A percentile compares a stretch with the other conserved stretches of the same genome.
Evolutionary conservation across 2,888 invertebrate genomes (phyloP).

Genomic region (Halictus quadricinctus): DNA sequence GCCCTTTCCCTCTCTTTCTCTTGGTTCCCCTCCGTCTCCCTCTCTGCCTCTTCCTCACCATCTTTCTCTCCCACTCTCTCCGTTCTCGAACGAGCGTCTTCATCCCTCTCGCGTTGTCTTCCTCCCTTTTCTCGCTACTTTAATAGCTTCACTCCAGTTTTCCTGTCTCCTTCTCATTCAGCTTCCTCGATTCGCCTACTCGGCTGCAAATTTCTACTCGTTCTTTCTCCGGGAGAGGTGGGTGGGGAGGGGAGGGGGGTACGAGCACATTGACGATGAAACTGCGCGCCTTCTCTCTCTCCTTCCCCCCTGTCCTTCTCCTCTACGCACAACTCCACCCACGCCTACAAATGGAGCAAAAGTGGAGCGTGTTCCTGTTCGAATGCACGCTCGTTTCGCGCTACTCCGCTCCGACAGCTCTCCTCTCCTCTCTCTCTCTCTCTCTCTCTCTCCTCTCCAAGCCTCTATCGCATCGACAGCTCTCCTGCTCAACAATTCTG

Average conservation of each 20-base stretch:
- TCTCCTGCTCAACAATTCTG: constrained; percentile 15
- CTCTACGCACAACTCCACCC: constrained; percentile 52
- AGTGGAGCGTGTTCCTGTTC: constrained; percentile 66
- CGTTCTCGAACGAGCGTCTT: background rate
- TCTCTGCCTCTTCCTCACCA: background rate
- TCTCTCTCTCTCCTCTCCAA: background rate
- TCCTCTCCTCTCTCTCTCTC: background rate
- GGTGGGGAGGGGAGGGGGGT: no score
- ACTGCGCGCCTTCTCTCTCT: background rate
- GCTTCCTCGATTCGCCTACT: constrained; percentile 31
- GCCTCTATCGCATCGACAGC: background rate
- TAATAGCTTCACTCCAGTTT: constrained; percentile 41
- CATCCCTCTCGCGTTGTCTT: constrained; percentile 2
- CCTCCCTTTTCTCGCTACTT: constrained; percentile 18
- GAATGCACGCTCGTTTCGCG: constrained; percentile 59
- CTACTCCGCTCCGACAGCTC: constrained; percentile 21
- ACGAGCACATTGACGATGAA: constrained; percentile 18
- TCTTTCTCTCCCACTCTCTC: background rate
- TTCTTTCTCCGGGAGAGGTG: background rate
- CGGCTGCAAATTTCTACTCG: constrained; percentile 37
- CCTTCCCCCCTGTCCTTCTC: background rate
- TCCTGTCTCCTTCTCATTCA: constrained; percentile 21
- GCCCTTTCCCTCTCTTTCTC: constrained; percentile 38
- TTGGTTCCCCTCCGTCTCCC: background rate
- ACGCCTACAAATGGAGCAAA: constrained; percentile 67